Conservation (phyloP, 2,113 vertebrate species). For the Herpetotheres cachinnans region DNA sequence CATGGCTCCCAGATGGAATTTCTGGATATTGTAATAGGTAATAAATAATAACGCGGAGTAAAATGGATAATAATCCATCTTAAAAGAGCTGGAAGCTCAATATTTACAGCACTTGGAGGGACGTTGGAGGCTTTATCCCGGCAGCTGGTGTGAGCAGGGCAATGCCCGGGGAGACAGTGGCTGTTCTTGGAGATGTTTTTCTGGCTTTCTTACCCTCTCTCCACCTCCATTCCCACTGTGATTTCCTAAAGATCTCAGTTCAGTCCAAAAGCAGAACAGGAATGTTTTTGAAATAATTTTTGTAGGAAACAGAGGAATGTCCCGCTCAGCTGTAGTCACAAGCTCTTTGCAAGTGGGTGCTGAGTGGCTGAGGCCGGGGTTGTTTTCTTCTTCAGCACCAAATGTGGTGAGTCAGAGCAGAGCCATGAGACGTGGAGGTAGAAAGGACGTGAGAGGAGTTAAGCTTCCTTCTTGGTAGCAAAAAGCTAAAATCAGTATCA, state of each 20-base stretch:
- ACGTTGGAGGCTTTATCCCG: not conserved
- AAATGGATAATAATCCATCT: not conserved
- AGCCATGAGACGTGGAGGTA: not conserved
- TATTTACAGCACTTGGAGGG: not conserved
- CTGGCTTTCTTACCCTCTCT: not conserved
- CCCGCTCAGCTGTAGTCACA: not conserved
- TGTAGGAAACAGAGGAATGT: not conserved
- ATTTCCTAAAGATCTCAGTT: not conserved
- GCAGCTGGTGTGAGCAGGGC: not conserved
- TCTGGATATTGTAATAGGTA: not conserved
- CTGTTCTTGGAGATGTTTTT: not conserved
- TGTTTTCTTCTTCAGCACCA: not conserved
- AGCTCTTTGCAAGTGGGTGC: not conserved
- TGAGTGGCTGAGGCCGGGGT: not conserved
- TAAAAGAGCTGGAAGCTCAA: not conserved
- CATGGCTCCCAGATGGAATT: not conserved
- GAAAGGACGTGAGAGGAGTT: not conserved
- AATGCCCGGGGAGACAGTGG: rapidly evolving
- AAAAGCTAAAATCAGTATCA: not conserved
- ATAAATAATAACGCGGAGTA: not conserved
- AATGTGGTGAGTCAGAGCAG: not conserved
- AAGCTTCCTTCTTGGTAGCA: not conserved
- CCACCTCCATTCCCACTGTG: not conserved
- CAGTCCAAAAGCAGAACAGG: not conserved
- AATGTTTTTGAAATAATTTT: not conserved